These are phyloP conservation scores for Epirrita christyi DNA, from an alignment of 2,888 invertebrate species.

Conservation along the genomic window DNA sequence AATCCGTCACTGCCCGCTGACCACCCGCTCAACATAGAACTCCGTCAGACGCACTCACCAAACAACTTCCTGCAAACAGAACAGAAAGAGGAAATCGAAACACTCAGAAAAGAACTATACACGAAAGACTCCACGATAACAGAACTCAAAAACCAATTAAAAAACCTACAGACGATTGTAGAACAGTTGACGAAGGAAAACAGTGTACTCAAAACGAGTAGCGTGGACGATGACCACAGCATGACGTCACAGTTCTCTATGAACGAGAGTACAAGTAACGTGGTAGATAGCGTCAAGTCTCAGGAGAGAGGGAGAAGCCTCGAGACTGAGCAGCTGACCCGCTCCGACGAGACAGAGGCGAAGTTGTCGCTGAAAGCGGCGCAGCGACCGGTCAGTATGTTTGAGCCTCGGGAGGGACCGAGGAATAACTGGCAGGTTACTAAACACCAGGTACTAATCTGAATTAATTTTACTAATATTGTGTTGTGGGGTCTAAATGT, in stretches of 20 bases:
- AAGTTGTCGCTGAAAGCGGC: slow-evolving; percentile 68
- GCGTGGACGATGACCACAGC: slow-evolving; percentile 74
- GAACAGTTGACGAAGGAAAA: slow-evolving; percentile 93
- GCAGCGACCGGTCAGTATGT: slow-evolving; percentile 94
- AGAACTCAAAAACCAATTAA: slow-evolving; percentile 86
- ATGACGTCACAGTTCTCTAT: slow-evolving; percentile 71
- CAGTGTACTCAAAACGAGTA: slow-evolving; percentile 87
- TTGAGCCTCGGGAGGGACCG: slow-evolving; percentile 91
- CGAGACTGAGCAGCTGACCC: slow-evolving; percentile 67
- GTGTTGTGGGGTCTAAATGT: slow-evolving; percentile 12
- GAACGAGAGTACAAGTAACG: slow-evolving; percentile 58
- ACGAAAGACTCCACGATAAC: slow-evolving; percentile 87
- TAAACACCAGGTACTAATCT: slow-evolving; percentile 84
- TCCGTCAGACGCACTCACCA: slow-evolving; percentile 54
- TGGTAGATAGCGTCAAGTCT: slow-evolving; percentile 52
- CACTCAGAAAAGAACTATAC: slow-evolving; percentile 83
- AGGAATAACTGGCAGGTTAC: slow-evolving; percentile 85
- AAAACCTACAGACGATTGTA: slow-evolving; percentile 87
- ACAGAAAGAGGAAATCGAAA: slow-evolving; percentile 61
- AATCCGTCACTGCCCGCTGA: slow-evolving; percentile 70
- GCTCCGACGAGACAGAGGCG: slow-evolving; percentile 78
- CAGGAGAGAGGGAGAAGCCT: slow-evolving; percentile 74
- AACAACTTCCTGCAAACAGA: slow-evolving; percentile 37
- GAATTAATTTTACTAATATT: slow-evolving; percentile 67
- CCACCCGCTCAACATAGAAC: slow-evolving; percentile 47